A percentile compares a stretch with the other conserved stretches of the same genome.
phyloP scores from a whole-genome alignment of 2,797 vertebrate species.

The Sebastes minor region DNA sequence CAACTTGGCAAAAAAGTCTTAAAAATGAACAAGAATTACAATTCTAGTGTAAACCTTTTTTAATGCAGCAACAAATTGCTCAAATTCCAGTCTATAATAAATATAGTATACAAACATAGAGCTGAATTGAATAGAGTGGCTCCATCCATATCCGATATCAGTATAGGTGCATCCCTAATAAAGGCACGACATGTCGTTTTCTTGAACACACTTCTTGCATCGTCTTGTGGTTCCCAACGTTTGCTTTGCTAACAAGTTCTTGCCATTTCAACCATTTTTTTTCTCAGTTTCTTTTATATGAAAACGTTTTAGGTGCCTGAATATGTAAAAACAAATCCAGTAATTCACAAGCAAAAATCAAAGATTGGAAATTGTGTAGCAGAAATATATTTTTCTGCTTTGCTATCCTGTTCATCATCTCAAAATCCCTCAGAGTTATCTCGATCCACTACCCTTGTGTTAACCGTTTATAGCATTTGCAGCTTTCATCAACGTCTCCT shows the following conservation, averaged over 20 bases:
- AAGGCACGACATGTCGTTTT: background rate
- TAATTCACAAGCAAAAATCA: background rate
- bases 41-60: no score
- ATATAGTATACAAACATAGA: no score
- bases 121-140: no score
- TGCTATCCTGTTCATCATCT: background rate
- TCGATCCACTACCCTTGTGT: background rate
- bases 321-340: background rate
- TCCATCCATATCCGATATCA: no score
- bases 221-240: background rate
- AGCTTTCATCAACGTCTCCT: background rate
- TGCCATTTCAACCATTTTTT: background rate
- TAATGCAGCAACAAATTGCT: no score
- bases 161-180: no score
- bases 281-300: background rate
- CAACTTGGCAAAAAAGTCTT: fast-evolving
- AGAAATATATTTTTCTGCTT: background rate
- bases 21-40: no score
- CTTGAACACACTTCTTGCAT: background rate
- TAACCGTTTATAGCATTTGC: background rate
- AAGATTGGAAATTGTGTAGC: background rate
- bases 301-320: background rate
- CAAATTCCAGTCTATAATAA: no score
- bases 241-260: background rate
- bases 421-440: background rate